Percentiles rank a stretch among this genome's conserved stretches.
Conservation (phyloP, 2,888 invertebrate genomes). For the Octonoba sinensis region DNA sequence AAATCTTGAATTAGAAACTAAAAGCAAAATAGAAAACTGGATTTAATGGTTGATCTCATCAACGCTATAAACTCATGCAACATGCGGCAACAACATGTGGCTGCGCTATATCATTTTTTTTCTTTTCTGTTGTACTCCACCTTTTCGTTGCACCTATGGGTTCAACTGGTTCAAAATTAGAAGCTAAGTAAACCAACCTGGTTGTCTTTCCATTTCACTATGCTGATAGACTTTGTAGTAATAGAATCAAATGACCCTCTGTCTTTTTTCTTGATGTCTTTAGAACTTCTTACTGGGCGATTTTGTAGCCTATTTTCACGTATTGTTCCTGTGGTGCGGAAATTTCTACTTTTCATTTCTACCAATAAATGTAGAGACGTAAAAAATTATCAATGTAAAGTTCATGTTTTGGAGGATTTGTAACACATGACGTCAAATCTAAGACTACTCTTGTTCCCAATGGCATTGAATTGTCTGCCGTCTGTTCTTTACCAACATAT, state of each 20-base stretch:
- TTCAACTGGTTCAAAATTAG: no score
- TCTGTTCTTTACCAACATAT: constrained; percentile 1
- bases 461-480: neutral
- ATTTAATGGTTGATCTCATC: no score
- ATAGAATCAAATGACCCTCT: neutral
- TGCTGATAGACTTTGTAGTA: neutral
- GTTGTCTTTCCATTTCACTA: constrained; percentile 1
- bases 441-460: neutral
- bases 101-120: no score
- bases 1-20: no score
- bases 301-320: no score
- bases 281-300: no score
- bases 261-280: neutral
- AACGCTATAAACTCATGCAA: no score
- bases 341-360: neutral
- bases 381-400: constrained; percentile 1
- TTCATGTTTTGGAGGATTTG: neutral
- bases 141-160: no score
- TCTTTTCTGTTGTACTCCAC: no score
- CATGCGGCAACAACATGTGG: no score
- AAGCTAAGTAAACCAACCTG: no score
- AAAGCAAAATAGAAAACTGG: no score
- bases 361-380: neutral
- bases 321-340: neutral
- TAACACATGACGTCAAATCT: neutral